These are phyloP conservation scores for Chaunax sp. DNA, from an alignment of 2,797 vertebrate genomes.

Conservation along the genomic window DNA sequence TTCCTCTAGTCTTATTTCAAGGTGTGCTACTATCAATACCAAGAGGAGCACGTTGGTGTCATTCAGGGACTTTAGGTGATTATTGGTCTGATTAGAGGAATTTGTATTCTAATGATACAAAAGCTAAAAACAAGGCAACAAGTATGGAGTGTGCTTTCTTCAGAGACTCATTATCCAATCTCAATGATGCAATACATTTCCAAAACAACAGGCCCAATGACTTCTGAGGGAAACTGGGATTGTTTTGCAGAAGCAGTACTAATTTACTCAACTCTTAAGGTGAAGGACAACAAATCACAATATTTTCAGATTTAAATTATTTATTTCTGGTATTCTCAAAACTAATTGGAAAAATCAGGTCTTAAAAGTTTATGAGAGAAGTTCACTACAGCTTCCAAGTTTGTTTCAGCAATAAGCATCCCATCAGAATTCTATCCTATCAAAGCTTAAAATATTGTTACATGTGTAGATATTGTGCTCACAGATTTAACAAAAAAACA, in stretches of 20 bases:
- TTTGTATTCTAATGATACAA: slow-evolving; percentile 63
- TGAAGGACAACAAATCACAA: slow-evolving; percentile 2
- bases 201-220: slow-evolving; percentile 48
- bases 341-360: neutral
- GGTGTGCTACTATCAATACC: slow-evolving; percentile 52
- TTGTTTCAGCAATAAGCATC: too few relatives aligned
- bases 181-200: slow-evolving; percentile 59
- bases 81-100: slow-evolving; percentile 68
- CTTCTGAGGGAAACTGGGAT: slow-evolving; percentile 51
- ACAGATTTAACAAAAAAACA: too few relatives aligned
- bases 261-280: slow-evolving; percentile 16
- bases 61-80: slow-evolving; percentile 65
- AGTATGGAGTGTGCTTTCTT: slow-evolving; percentile 53
- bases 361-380: neutral
- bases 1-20: slow-evolving; percentile 52
- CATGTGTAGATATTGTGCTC: too few relatives aligned
- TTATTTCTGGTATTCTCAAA: neutral
- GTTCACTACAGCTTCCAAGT: neutral
- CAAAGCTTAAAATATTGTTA: too few relatives aligned
- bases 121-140: slow-evolving; percentile 56
- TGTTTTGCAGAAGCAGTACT: slow-evolving; percentile 25
- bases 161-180: slow-evolving; percentile 63
- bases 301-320: slow-evolving; percentile 1
- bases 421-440: too few relatives aligned
- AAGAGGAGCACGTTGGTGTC: slow-evolving; percentile 39